These are phyloP conservation scores for Axis porcinus DNA, from an alignment of 2,113 vertebrate species.

Conservation along the genomic window DNA sequence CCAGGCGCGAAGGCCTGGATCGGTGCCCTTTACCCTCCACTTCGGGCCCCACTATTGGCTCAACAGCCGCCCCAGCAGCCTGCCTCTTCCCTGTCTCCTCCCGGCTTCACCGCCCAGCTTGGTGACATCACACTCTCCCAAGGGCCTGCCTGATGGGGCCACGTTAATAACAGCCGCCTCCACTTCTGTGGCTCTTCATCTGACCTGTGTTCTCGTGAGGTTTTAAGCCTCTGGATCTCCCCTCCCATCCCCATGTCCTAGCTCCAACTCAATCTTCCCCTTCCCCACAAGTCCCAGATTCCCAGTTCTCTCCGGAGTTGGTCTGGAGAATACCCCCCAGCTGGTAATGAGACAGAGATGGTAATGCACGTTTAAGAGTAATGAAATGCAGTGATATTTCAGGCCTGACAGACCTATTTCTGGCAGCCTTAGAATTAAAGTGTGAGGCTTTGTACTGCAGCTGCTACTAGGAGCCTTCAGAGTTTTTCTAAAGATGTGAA, in stretches of 20 bases:
- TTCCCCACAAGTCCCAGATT: not conserved
- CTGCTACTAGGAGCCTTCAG: constrained; percentile 73
- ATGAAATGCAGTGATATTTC: constrained; percentile 79
- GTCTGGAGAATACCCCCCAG: constrained; percentile 48
- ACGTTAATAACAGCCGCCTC: not conserved
- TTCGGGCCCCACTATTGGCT: not conserved
- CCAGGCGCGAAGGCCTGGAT: not conserved
- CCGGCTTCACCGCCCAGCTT: not conserved
- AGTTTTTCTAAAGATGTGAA: constrained; percentile 74
- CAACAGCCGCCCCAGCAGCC: not conserved
- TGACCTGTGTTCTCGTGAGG: not conserved
- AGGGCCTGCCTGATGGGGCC: not conserved
- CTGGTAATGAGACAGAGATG: constrained; percentile 62
- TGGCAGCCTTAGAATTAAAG: constrained; percentile 76
- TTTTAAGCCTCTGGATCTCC: not conserved
- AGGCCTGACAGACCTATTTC: constrained; percentile 79
- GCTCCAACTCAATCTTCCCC: not conserved
- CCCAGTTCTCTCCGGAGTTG: constrained; percentile 3
- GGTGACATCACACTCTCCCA: constrained; percentile 25
- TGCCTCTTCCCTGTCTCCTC: not conserved
- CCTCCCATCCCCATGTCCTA: not conserved
- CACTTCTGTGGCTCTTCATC: not conserved
- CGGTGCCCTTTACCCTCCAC: not conserved
- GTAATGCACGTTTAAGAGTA: constrained; percentile 71
- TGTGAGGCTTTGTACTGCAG: constrained; percentile 72